Conservation (phyloP, 2,797 vertebrate genomes). For the Sebastes elongatus region DNA sequence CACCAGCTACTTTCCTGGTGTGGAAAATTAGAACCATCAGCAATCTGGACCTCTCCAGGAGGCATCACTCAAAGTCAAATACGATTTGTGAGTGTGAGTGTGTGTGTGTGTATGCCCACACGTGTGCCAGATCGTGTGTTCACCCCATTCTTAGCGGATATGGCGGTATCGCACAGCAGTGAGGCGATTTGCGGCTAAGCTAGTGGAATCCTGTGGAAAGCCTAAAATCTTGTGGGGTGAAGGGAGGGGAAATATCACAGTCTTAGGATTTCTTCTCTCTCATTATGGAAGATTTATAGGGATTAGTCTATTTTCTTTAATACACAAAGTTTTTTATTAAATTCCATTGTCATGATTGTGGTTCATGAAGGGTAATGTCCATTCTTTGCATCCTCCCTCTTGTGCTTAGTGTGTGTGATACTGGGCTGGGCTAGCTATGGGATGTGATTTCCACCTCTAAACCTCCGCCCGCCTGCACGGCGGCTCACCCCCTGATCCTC, state of each 20-base stretch:
- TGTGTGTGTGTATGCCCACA: constrained; percentile 35
- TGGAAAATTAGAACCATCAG: constrained; percentile 74
- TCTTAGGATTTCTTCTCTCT: constrained; percentile 81
- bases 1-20: constrained; percentile 66
- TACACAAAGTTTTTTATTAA: constrained; percentile 76
- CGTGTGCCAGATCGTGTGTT: constrained; percentile 63
- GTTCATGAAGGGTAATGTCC: constrained; percentile 57
- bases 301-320: constrained; percentile 83
- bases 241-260: constrained; percentile 80
- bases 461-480: constrained; percentile 56
- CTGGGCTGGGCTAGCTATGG: constrained; percentile 7
- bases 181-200: constrained; percentile 83
- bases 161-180: constrained; percentile 71
- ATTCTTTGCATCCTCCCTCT: constrained; percentile 51
- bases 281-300: constrained; percentile 82
- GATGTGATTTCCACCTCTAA: constrained; percentile 51
- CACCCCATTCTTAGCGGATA: constrained; percentile 73
- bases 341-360: constrained; percentile 72
- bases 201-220: constrained; percentile 79
- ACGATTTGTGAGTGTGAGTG: constrained; percentile 55
- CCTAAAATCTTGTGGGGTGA: constrained; percentile 81
- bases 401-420: constrained; percentile 33
- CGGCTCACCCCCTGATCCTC: constrained; percentile 69
- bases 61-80: constrained; percentile 78
- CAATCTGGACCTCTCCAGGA: constrained; percentile 70